phyloP scores from a whole-genome alignment of 2,888 invertebrate genomes.

The Acanthosepion lycidas region DNA sequence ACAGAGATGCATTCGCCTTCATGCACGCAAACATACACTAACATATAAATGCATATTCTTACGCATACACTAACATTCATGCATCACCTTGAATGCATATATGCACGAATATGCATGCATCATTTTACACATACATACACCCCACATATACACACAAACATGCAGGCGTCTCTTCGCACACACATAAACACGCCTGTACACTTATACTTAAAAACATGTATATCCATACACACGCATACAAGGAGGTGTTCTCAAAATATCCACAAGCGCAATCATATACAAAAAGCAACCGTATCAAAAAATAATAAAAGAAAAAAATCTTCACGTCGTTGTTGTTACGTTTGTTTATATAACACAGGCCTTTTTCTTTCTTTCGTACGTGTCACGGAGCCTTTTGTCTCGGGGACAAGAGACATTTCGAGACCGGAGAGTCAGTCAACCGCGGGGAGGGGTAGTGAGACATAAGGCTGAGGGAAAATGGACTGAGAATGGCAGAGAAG shows the following conservation, averaged over 20 bases:
- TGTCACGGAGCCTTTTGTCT: conserved; percentile 20
- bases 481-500: conserved; percentile 33
- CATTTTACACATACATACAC: no score
- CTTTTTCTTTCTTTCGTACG: neutral
- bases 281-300: neutral
- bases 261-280: neutral
- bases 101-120: no score
- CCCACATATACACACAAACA: no score
- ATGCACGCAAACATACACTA: no score
- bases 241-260: neutral
- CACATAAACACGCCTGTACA: no score
- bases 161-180: no score
- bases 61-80: no score
- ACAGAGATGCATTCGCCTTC: no score
- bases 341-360: neutral
- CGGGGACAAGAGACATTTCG: conserved; percentile 33
- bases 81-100: no score
- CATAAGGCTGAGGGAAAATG: neutral
- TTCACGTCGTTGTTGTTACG: neutral
- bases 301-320: neutral
- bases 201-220: no score
- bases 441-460: neutral
- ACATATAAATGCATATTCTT: no score
- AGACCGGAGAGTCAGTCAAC: neutral
- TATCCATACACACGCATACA: no score